Conservation (phyloP, 2,888 invertebrate species). For the Tetranychus piercei region DNA sequence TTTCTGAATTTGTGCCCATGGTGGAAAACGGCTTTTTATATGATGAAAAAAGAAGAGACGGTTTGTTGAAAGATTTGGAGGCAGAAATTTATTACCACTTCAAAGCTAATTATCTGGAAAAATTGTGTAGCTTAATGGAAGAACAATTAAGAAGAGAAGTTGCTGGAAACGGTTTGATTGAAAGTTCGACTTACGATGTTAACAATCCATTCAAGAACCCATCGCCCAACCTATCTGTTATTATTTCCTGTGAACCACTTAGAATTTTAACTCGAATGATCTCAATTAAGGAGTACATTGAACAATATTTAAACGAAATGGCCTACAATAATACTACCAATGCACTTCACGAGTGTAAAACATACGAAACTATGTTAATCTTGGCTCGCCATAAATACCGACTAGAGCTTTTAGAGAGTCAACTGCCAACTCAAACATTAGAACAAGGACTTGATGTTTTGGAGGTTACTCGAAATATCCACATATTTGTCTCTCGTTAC, state of each 20-base stretch:
- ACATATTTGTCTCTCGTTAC: constrained; percentile 79
- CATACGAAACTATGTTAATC: constrained; percentile 87
- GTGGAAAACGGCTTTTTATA: constrained; percentile 4
- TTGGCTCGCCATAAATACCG: constrained; percentile 67
- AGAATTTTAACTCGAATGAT: constrained; percentile 41
- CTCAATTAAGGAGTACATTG: constrained; percentile 50
- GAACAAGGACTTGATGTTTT: constrained; percentile 92
- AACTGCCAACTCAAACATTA: constrained; percentile 82
- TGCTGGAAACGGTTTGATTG: constrained; percentile 62
- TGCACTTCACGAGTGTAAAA: constrained; percentile 89
- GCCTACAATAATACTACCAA: constrained; percentile 96
- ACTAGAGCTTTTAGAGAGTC: constrained; percentile 65
- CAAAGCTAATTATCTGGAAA: constrained; percentile 34
- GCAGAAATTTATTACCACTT: constrained; percentile 12
- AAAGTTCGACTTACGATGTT: constrained; percentile 30
- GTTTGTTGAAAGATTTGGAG: constrained; percentile 12
- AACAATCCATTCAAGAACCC: constrained; percentile 49
- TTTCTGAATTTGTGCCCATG: constrained; percentile 17
- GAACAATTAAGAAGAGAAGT: constrained; percentile 77
- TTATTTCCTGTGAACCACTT: constrained; percentile 42
- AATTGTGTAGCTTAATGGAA: constrained; percentile 68
- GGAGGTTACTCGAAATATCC: constrained; percentile 89
- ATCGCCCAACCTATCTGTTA: constrained; percentile 45
- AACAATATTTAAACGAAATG: constrained; percentile 75
- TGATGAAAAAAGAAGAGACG: constrained; percentile 13